Percentiles rank a stretch among this genome's conserved stretches.
Conservation (phyloP, 2,113 vertebrate species). For the Upupa epops region DNA sequence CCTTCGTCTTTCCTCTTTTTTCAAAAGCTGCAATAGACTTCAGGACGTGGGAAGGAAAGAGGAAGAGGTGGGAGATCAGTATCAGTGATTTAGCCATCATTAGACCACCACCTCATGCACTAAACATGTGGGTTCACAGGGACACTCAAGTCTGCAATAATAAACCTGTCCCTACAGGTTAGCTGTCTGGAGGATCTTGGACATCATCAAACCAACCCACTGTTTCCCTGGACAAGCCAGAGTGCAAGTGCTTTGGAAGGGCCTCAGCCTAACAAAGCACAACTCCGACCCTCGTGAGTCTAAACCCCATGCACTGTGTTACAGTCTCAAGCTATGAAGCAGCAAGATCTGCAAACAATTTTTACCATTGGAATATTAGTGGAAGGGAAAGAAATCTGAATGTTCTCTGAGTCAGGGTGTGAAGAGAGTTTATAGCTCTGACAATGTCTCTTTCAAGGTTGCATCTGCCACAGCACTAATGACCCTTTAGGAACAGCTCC, state of each 20-base stretch:
- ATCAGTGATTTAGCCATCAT: neutral
- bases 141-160: neutral
- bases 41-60: neutral
- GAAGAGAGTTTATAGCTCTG: neutral
- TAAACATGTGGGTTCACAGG: neutral
- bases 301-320: fast-evolving
- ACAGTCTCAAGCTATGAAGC: neutral
- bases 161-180: neutral
- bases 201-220: neutral
- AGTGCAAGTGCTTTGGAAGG: fast-evolving
- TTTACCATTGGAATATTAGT: neutral
- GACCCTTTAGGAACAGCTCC: neutral
- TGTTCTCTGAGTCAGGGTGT: neutral
- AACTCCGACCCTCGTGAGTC: fast-evolving
- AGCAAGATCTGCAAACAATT: neutral
- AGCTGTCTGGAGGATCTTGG: neutral
- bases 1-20: neutral
- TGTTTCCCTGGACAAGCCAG: neutral
- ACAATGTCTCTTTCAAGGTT: neutral
- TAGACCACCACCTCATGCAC: neutral
- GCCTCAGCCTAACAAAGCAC: fast-evolving
- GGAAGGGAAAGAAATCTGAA: neutral
- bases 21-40: neutral
- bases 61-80: neutral
- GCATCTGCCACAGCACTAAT: neutral